Conservation (phyloP, 2,888 invertebrate genomes). For the Cremastinae sp. region DNA sequence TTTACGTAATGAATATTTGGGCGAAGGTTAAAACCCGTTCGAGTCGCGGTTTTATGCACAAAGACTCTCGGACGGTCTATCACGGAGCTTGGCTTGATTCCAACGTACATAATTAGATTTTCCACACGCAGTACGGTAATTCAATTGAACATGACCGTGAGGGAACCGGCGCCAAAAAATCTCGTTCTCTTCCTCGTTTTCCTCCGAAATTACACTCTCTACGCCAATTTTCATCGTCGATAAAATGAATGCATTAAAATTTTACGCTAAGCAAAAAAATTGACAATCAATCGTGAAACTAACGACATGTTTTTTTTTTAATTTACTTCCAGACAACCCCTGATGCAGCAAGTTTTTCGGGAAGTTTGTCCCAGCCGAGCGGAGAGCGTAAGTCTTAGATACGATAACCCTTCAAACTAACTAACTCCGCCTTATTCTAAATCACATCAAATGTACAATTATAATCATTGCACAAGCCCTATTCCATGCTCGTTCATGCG, state of each 20-base stretch:
- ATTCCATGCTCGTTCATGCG: constrained; percentile 71
- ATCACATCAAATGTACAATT: constrained; percentile 76
- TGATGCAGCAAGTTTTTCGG: constrained; percentile 90
- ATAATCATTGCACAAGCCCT: constrained; percentile 71
- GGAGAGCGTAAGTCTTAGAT: constrained; percentile 84
- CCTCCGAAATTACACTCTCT: too few species aligned
- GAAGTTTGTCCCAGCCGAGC: constrained; percentile 89
- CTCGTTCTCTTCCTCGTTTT: not conserved
- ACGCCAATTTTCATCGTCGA: not conserved
- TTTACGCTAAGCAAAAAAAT: too few species aligned
- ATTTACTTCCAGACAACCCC: constrained; percentile 84
- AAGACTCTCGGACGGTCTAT: constrained; percentile 67
- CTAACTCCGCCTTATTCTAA: constrained; percentile 75
- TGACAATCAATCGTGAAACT: too few species aligned
- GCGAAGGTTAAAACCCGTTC: constrained; percentile 56
- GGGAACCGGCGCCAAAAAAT: constrained; percentile 13
- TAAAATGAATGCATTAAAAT: too few species aligned
- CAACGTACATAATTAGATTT: constrained; percentile 75
- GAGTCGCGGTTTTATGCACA: constrained; percentile 63
- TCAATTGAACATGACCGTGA: constrained; percentile 69
- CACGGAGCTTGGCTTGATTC: constrained; percentile 75
- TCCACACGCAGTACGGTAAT: constrained; percentile 69
- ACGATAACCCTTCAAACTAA: constrained; percentile 75
- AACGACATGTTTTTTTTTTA: not conserved
- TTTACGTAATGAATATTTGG: constrained; percentile 58